Base-by-base conservation (phyloP, 2,797 vertebrate species). In the Chanos chanos region DNA sequence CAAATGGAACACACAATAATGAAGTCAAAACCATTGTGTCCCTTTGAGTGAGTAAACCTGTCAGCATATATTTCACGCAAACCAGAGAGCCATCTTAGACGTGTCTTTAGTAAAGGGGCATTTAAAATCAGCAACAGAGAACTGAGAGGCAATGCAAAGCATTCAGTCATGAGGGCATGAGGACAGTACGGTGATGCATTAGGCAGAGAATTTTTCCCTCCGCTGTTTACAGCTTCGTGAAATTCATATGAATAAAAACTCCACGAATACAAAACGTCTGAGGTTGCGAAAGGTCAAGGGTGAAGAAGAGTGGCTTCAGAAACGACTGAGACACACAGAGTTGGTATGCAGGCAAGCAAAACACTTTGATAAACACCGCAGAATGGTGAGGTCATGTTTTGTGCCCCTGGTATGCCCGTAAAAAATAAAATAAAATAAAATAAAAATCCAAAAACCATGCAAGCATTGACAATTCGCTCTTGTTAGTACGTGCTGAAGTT, bases 201-300 rank as follows among this genome's bases (percentile, higher is more conserved):
- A 56, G 33, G 57, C 48, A 30, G 24, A 49, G 61, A 21, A 59
- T 63, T 41, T 70, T 74, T 74, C 55, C 64, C 55, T 59, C n/a
- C n/a, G 31, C 55, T 30, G 1, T 16, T 6, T 18, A 13, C 30
- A 30, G 22, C 34, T 39, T 28, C 43, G 43, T 63, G 64, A 68
- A 56, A 58, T 48, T 50, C 45, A 52, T 39, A 40, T 49, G 43
- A 49, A 64, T 66, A 52, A 66, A 74, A 44, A 56, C 18, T 15
- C 44, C 15, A 51, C 36, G 47, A 50, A 64, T 64, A 65, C 52
- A 64, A 64, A 60, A 61, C 19, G 48, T 47, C 54, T 53, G 57
- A 50, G 68, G 72, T 65, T 61, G 68, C 44, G 33, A 41, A 58
- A 71, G 52, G 63, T 55, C 64, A 50, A 61, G 55, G 34, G 55